phyloP scores from a whole-genome alignment of 2,797 vertebrate species.

The Darevskia mixta region DNA sequence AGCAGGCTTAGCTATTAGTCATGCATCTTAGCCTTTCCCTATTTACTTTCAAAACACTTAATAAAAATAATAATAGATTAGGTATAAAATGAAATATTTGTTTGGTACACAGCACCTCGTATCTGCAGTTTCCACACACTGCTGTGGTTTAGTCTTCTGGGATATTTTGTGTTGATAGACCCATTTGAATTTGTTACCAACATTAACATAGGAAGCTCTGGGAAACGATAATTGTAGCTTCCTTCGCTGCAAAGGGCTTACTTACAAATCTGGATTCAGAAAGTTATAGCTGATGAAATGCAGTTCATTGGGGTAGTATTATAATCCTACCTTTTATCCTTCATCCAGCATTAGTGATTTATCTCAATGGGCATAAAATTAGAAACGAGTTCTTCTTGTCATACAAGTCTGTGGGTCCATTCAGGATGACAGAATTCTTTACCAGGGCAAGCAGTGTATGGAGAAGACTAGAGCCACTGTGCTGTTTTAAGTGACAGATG shows the following conservation, averaged over 20 bases:
- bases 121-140: constrained; percentile 90
- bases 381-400: constrained; percentile 85
- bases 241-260: constrained; percentile 84
- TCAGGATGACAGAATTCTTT: constrained; percentile 71
- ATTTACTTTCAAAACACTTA: constrained; percentile 92
- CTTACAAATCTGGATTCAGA: constrained; percentile 87
- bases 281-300: constrained; percentile 86
- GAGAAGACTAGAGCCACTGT: constrained; percentile 66
- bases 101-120: constrained; percentile 87
- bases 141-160: constrained; percentile 86
- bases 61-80: constrained; percentile 93
- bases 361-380: constrained; percentile 87
- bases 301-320: constrained; percentile 82
- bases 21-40: constrained; percentile 92
- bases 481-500: constrained; percentile 69
- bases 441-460: constrained; percentile 57
- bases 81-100: constrained; percentile 89
- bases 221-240: constrained; percentile 85
- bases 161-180: constrained; percentile 87
- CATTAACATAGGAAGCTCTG: constrained; percentile 87
- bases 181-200: constrained; percentile 88
- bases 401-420: constrained; percentile 78
- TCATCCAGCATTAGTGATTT: constrained; percentile 83
- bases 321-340: constrained; percentile 85
- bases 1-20: constrained; percentile 99